Evolutionary conservation across 1,140 invertebrate species (phyloP), one percentile per base, ranked within the genome.

Genomic region (Carposina sasakii): DNA sequence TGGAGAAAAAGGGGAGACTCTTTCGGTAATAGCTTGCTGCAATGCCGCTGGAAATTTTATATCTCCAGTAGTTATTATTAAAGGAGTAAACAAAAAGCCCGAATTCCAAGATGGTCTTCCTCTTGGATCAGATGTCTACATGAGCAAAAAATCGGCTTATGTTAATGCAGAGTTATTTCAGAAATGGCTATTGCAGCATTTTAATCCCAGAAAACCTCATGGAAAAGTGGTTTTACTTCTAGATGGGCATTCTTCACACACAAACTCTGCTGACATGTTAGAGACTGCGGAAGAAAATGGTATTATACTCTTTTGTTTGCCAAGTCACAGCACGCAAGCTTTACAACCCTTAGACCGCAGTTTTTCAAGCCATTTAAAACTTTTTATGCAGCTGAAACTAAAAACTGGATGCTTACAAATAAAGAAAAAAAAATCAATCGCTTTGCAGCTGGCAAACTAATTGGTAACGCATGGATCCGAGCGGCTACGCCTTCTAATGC

Each of bases 81-180:
- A 72, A 54, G 77, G 78, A 15, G 60, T 64, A 43, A 68, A 71
- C 51, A 60, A 70, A 54, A 75, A 69, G 34, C 28, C 53, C 16
- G 71, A 85, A 55, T 75, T 70, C 48, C 34, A 54, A 54, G 67
- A 78, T 34, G 59, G 57, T 8, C 28, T 81, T 23, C 76, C 71
- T 28, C 41, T 52, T 26, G 67, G 68, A 10, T 71, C 63, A 16
- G 26, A 54, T 16, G 55, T 70, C n/a, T 72, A 49, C 20, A 71
- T 78, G 68, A 63, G 60, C 30, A 52, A 70, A 60, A 75, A 77
- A 45, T 82, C 74, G 17, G 53, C 62, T 0, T 77, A 76, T 43
- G 48, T 84, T 12, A 83, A 57, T 37, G 21, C 66, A 13, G 62
- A 70, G 22, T 28, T 85, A 20, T 82, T 85, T 54, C 39, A 63